Base-by-base conservation (phyloP, 30 jellyfish, hydroid and myxozoan species). In the Cassiopea xamachana region DNA sequence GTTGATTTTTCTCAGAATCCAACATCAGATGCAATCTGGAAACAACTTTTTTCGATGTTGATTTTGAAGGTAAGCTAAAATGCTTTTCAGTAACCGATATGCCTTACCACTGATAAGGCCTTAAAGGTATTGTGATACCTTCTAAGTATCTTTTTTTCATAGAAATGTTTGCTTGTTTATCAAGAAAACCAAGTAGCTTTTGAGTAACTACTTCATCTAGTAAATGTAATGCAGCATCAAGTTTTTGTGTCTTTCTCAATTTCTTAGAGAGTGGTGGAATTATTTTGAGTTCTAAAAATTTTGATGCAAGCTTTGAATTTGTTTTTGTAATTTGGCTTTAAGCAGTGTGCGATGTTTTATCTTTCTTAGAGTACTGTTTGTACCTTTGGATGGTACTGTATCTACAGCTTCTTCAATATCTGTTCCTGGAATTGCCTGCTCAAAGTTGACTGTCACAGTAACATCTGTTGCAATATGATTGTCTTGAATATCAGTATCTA, bases 61-160 rank as follows among this genome's bases (percentile, higher is more conserved):
- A 15, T 68, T 46, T 68, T 64, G 55, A 49, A 68, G 16, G 79
- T 43, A n/a, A 73, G 88, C 45, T 70, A 49, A 85, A 85, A 8
- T 44, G 75, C n/a, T 85, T 80, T 70, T 79, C 55, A 49, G 75
- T 51, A 86, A 73, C 17, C 93, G 7, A 49, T 86, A 86, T 73
- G 87, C 93, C 77, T 58, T 73, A 18, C 87, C 93, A 73, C 88
- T 84, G 47, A 73, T 67, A 84, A 83, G 18, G 89, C 89, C 44
- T 58, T 80, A 60, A 58, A 62, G 46, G 58, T 13, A 46, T 49
- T 67, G 50, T 83, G 72, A 83, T 2, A 83, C 9, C 74, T 14
- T 83, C 72, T 83, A 45, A 69, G 47, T 69, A 62, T 83, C 27
- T 68, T 16, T 64, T 83, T 83, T 46, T 27, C 12, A 9, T 1